Evolutionary conservation across 1,140 invertebrate genomes (phyloP), one percentile per base, ranked within the genome.

Genomic region (Zaprionus vittiger): DNA sequence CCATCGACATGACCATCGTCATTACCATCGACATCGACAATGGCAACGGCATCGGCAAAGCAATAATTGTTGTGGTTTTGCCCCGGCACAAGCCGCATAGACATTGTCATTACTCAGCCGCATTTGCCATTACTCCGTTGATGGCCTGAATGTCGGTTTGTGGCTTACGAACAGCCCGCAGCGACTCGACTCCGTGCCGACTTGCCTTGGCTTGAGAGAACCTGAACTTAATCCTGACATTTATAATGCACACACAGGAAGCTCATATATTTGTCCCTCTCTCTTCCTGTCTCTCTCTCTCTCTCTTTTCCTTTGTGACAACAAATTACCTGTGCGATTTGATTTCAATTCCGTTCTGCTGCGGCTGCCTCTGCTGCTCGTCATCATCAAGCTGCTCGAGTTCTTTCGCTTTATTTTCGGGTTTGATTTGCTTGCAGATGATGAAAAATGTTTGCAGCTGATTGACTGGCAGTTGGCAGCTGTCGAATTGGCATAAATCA

Each of bases 271-370:
- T 11, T 52, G 47, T 47, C 59, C 31, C 31, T 15, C 37, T 59
- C 20, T 20, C 26, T 59, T 1, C 15, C 56, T 22, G 0, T 12
- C 38, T 22, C 20, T 31, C 60, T 22, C 41, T 20, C 37, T 12
- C 38, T 15, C 26, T 31, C 37, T 26, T 17, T 28, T 17, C 24
- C 37, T 57, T 66, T 79, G 78, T 79, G 81, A 67, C 78, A 79
- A 90, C 78, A 81, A 89, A 89, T 89, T 89, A 90, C 84, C 84
- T 90, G 75, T 84, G 79, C 75, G 72, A 89, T 89, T 89, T 89
- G 78, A 89, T 84, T 90, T 90, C 75, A 90, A 81, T 89, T 90
- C 79, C 75, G 76, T 81, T 73, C 64, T 56, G 70, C 62, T 54
- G 52, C 31, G 65, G 44, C 28, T 20, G 62, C 54, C 66, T 59